phyloP scores from a whole-genome alignment of 92 coral and sea anemone genomes.

The Paragorgia papillata region DNA sequence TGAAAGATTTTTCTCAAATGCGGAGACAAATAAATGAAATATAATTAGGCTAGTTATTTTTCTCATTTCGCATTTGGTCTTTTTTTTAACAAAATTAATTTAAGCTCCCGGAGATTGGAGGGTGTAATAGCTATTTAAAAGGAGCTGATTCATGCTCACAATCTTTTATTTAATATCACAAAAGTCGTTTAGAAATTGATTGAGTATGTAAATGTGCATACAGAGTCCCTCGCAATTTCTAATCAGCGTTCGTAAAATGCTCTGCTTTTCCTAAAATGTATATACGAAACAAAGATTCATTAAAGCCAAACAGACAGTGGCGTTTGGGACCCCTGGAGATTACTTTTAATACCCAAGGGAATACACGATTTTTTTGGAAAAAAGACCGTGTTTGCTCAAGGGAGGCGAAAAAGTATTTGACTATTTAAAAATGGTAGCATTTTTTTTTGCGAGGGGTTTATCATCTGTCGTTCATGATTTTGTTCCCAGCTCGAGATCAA shows the following conservation, averaged over 20 bases:
- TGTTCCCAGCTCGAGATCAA: conserved; percentile 25
- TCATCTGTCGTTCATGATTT: conserved; percentile 10
- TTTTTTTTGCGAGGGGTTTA: neutral
- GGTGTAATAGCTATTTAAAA: neutral
- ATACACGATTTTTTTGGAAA: neutral
- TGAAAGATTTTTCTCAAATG: too few species aligned
- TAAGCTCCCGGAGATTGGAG: neutral
- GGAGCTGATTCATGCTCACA: neutral
- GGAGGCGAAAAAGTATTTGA: too few species aligned
- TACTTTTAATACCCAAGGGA: neutral
- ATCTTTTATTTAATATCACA: neutral
- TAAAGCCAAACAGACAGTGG: too few species aligned
- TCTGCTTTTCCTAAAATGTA: conserved; percentile 44
- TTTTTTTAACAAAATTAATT: neutral
- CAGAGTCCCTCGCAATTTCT: conserved; percentile 16
- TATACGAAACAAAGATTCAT: conserved; percentile 21
- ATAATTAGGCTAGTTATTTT: too few species aligned
- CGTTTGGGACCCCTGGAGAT: neutral
- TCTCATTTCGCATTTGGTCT: too few species aligned
- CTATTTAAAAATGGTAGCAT: too few species aligned
- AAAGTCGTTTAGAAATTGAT: neutral
- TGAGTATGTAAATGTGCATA: conserved; percentile 33
- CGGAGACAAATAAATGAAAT: too few species aligned
- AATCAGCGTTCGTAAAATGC: conserved; percentile 11
- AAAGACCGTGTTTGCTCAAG: too few species aligned